These are phyloP conservation scores for Falco novaeseelandiae DNA, from an alignment of 2,797 vertebrate genomes.

Conservation along the genomic window DNA sequence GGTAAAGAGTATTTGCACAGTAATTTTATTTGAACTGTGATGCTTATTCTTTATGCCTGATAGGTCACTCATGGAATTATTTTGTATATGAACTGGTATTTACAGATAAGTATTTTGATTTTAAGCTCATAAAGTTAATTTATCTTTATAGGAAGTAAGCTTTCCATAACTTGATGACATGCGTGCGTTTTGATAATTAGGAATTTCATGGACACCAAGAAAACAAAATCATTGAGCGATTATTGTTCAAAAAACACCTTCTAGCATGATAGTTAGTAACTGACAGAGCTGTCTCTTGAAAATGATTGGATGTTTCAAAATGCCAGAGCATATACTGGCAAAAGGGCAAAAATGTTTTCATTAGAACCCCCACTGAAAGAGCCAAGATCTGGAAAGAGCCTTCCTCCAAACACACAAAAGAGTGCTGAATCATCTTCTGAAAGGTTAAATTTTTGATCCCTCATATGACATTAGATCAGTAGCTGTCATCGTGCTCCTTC, in stretches of 20 bases:
- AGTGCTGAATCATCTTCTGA: neutral
- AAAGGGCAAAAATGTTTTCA: neutral
- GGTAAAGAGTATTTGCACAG: neutral
- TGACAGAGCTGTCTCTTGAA: neutral
- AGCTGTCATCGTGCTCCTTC: neutral
- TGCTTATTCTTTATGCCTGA: neutral
- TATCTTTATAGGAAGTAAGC: neutral
- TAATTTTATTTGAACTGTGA: neutral
- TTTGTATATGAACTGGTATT: neutral
- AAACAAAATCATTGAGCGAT: neutral
- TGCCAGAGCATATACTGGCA: neutral
- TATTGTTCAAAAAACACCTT: neutral
- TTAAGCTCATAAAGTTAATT: neutral
- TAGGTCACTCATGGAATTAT: neutral
- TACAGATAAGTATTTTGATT: neutral
- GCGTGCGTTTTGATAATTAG: neutral
- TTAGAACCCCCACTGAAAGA: neutral
- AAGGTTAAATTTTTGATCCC: neutral
- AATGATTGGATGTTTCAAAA: neutral
- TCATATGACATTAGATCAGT: neutral
- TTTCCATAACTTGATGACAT: neutral
- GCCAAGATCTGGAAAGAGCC: neutral
- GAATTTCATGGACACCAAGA: neutral
- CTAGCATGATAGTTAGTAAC: neutral
- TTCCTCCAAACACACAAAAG: neutral